Percentiles rank a stretch among this genome's conserved stretches.
Evolutionary conservation across 2,113 vertebrate genomes (phyloP).

Genomic region (Spermophilus dauricus): DNA sequence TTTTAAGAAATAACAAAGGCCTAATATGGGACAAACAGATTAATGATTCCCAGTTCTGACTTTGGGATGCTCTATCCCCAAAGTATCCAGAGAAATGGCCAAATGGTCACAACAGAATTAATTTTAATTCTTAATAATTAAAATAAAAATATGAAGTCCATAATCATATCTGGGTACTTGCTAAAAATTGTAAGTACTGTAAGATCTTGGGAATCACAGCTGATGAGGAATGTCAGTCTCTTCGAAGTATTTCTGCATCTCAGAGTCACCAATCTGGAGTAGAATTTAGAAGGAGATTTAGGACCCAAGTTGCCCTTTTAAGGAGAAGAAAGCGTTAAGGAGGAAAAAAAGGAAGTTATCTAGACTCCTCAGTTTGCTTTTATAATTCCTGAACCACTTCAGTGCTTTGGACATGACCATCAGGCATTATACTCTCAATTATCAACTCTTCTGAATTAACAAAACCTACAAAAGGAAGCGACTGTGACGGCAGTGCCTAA

Average conservation of each 20-base stretch:
- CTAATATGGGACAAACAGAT: not conserved
- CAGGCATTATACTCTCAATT: not conserved
- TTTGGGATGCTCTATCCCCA: not conserved
- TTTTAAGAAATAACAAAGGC: slow-evolving; percentile 56
- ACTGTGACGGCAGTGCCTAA: accelerated
- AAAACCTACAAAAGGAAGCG: not conserved
- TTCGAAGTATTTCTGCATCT: slow-evolving; percentile 80
- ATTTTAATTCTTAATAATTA: slow-evolving; percentile 17
- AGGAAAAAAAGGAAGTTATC: slow-evolving; percentile 35
- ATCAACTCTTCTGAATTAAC: not conserved
- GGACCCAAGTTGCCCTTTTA: slow-evolving; percentile 21
- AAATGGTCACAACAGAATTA: not conserved
- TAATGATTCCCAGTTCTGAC: slow-evolving; percentile 16
- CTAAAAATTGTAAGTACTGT: not conserved
- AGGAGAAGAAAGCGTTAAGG: slow-evolving; percentile 63
- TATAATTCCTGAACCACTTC: not conserved
- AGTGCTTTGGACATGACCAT: not conserved
- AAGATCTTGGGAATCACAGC: slow-evolving; percentile 25
- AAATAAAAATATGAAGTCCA: not conserved
- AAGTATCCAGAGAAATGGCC: not conserved
- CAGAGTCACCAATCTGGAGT: slow-evolving; percentile 86
- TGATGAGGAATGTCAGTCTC: slow-evolving; percentile 17
- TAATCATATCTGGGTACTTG: not conserved
- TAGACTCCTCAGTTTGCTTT: not conserved
- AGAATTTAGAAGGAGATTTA: slow-evolving; percentile 66